Evolutionary conservation across 2,797 vertebrate genomes (phyloP), one percentile per base, ranked within the genome.

Genomic region (Eulemur rubriventer): DNA sequence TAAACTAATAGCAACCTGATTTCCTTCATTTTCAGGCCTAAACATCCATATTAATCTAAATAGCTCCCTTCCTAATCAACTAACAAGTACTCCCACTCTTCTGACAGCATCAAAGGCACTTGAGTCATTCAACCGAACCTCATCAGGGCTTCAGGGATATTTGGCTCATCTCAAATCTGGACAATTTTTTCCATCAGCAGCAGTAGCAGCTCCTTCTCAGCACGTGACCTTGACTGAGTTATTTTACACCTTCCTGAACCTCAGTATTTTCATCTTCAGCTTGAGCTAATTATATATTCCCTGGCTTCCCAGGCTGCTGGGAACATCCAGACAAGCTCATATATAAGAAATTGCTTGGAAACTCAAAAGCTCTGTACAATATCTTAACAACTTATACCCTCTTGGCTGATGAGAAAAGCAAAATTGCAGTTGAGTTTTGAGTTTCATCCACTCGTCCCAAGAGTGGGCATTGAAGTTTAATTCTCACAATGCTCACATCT

Each of bases 61-160:
- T 48, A 57, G 48, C 46, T 90, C 89, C 46, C 84, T 84, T 69
- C 46, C 76, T 73, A 94, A 72, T 94, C 95, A 96, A 18, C 94
- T 75, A 85, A 52, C 76, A 91, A 94, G 41, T 17, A 59, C 63
- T 61, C 61, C 72, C 28, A 35, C 55, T 78, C 81, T 89, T 57
- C 73, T 33, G 63, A 67, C 59, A 50, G 73, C 35, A 55, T 93
- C 96, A 84, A 55, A 96, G 85, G 55, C 89, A 72, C 55, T 90
- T 78, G 89, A 97, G 63, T 94, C 91, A 80, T 75, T 94, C 50
- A 50, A 35, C 46, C 0, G 0, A 20, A 72, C 70, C 91, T 76
- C 95, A 26, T 75, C 46, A 33, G 88, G 82, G 46, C 6, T 22
- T 65, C 57, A 33, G 52, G 72, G 63, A 79, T 88, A 38, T 24